Base-by-base conservation (phyloP, 2,113 vertebrate genomes). In the Notothenia coriiceps region DNA sequence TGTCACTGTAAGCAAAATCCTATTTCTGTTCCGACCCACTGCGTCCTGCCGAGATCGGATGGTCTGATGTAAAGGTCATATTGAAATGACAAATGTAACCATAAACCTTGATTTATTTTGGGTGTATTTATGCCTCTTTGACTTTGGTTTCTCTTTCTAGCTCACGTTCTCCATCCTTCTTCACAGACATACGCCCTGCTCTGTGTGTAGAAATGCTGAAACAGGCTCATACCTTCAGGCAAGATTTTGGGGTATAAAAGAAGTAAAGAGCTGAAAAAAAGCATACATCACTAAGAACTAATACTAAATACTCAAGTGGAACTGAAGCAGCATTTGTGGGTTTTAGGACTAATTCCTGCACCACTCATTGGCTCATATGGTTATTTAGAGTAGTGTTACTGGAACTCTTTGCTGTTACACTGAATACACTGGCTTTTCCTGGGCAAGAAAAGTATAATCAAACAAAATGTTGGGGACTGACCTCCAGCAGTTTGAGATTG, bases 401-500 rank as follows among this genome's bases (percentile, higher is more conserved):
- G 54, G 68, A 22, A 17, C 46, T 60, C 40, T 35, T 9, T n/a
- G 44, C 11, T 3, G 15, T 50, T 20, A 29, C 43, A 35, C 70
- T 69, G 47, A 68, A 69, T 12, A 14, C 40, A 54, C 51, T 40
- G 52, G 40, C 25, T 61, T 60, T 75, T 69, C 25, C 46, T 66
- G 22, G 14, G 52, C 51, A 18, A 66, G 15, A 47, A 51, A 51
- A 65, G 0, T 22, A 47, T 33, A 35, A 20, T 43, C 50, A 68
- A 44, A 29, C 29, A 4, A 29, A 29, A 54, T 22, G 25, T 55
- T 60, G 2, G 5, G 17, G 40, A 77, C 91, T 94, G 88, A 99
- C 98, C 97, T 99, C 98, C 72, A 99, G 90, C 57, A 99, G 93
- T 83, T 99, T 99, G 1, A 99, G 95, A 90, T 96, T 99, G 93